These are phyloP conservation scores for Eristalis tenax DNA, from an alignment of 2,888 invertebrate species.

Conservation along the genomic window DNA sequence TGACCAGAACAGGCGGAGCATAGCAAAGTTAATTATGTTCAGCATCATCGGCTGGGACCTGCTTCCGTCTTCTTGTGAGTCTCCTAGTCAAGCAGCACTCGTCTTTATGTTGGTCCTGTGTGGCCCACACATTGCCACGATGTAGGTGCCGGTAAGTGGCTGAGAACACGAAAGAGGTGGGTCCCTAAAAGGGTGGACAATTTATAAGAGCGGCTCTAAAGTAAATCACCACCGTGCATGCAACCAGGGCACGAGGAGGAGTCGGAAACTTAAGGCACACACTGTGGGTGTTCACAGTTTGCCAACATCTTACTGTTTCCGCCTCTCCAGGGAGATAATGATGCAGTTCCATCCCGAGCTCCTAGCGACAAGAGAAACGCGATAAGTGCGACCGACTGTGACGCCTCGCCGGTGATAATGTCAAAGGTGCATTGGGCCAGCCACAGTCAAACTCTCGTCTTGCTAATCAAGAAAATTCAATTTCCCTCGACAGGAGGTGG, in stretches of 20 bases:
- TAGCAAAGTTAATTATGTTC: conserved; percentile 41
- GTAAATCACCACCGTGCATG: conserved; percentile 4
- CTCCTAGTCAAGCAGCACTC: conserved; percentile 37
- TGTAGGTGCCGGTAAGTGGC: conserved; percentile 51
- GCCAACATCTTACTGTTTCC: conserved; percentile 45
- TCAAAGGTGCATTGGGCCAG: not conserved
- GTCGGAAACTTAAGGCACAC: not conserved
- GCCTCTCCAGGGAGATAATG: conserved; percentile 51
- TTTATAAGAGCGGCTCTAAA: conserved; percentile 39
- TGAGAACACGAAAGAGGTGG: conserved; percentile 53
- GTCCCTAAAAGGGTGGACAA: conserved; percentile 4
- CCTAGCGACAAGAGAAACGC: conserved; percentile 19
- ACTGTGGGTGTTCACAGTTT: conserved; percentile 45
- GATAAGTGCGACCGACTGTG: conserved; percentile 34
- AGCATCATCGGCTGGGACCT: not conserved
- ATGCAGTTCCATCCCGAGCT: conserved; percentile 10
- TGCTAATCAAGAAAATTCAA: conserved; percentile 64
- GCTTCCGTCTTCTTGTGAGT: conserved; percentile 49
- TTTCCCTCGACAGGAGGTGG: conserved; percentile 27
- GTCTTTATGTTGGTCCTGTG: not conserved
- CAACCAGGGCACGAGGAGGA: not conserved
- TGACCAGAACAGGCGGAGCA: conserved; percentile 32
- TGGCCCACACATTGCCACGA: conserved; percentile 34
- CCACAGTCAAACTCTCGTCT: conserved; percentile 46
- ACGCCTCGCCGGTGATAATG: conserved; percentile 29